phyloP scores from a whole-genome alignment of 2,797 vertebrate genomes.

The Pteropus rufus region DNA sequence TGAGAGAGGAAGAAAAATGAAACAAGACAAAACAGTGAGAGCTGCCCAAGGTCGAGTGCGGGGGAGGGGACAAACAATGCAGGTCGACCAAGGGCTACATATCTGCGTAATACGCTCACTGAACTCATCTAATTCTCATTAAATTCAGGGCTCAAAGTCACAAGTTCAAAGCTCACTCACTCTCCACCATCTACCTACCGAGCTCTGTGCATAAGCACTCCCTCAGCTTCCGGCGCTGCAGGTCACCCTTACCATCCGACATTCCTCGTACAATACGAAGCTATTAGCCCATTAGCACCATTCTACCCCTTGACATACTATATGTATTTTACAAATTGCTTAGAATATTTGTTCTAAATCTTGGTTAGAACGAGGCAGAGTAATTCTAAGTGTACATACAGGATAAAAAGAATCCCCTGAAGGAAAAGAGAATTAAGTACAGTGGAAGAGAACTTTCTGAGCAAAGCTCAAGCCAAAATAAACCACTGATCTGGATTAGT shows the following conservation, averaged over 20 bases:
- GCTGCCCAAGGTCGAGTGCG: not conserved
- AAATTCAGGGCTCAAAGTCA: not conserved
- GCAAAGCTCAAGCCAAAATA: not conserved
- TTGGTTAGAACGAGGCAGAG: not conserved
- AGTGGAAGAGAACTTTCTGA: not conserved
- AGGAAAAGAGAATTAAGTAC: not conserved
- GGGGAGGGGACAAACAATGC: not conserved
- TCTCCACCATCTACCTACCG: not conserved
- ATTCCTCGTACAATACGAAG: not conserved
- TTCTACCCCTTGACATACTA: not conserved
- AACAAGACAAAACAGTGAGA: not conserved
- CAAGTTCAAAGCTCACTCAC: not conserved
- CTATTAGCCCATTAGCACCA: not conserved
- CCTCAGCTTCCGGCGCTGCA: not conserved
- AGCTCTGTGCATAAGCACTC: not conserved
- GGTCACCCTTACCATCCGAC: not conserved
- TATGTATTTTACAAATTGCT: not conserved
- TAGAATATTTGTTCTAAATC: not conserved
- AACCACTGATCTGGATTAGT: not conserved
- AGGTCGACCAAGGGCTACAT: not conserved
- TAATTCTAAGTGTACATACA: not conserved
- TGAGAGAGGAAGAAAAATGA: not conserved
- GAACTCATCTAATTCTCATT: not conserved
- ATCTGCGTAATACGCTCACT: not conserved
- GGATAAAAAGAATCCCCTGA: not conserved